A percentile compares a stretch with the other conserved stretches of the same genome.
These are phyloP conservation scores for Clivina fossor DNA, from an alignment of 2,888 invertebrate species.

Conservation along the genomic window DNA sequence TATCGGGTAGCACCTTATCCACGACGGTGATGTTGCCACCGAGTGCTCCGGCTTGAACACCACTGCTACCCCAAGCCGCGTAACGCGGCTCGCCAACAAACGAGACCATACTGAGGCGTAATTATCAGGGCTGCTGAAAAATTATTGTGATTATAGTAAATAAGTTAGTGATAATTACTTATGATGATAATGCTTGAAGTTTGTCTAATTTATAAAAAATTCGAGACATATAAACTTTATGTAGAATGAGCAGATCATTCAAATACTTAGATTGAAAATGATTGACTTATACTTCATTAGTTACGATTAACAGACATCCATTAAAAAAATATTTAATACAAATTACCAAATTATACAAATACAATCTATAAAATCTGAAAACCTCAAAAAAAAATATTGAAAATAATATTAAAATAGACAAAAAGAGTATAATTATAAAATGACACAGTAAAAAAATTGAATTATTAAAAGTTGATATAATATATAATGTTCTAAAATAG, in stretches of 20 bases:
- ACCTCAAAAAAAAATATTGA: conserved; percentile 21
- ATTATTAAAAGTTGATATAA: too few species aligned
- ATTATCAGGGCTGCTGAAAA: conserved; percentile 17
- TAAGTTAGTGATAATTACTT: background rate
- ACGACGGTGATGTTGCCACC: conserved; percentile 75
- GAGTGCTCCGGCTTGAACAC: conserved; percentile 49
- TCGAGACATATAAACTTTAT: too few species aligned
- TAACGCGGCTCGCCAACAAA: conserved; percentile 56
- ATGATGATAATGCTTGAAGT: too few species aligned
- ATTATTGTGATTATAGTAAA: background rate
- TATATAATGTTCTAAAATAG: too few species aligned
- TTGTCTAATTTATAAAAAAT: too few species aligned
- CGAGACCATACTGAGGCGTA: conserved; percentile 48
- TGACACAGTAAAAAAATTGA: too few species aligned
- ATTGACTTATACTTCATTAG: too few species aligned
- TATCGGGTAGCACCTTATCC: conserved; percentile 75
- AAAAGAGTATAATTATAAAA: conserved; percentile 26
- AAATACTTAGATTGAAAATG: too few species aligned
- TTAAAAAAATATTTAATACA: conserved; percentile 1
- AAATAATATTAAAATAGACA: conserved; percentile 29
- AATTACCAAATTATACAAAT: background rate
- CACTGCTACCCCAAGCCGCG: conserved; percentile 52
- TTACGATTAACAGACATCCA: background rate
- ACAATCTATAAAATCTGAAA: conserved; percentile 9
- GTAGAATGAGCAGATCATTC: too few species aligned